Evolutionary conservation across 2,113 vertebrate genomes (phyloP).

Genomic region (Lamprotornis superbus): DNA sequence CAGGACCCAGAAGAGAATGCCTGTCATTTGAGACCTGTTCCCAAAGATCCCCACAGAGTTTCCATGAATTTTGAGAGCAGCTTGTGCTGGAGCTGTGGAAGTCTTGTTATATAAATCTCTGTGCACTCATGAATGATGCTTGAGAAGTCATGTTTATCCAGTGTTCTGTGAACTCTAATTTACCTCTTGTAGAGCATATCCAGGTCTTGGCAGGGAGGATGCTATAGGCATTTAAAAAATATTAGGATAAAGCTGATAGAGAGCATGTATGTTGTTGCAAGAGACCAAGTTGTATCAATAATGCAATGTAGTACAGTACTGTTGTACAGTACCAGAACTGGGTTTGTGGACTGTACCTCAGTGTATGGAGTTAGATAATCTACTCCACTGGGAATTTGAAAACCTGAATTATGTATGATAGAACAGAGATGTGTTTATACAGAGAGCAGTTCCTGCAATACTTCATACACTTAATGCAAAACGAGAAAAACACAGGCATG

Average conservation of each 20-base stretch:
- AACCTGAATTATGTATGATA: slow-evolving; percentile 60
- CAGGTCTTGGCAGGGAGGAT: not conserved
- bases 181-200: not conserved
- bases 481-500: not conserved
- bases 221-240: not conserved
- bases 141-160: not conserved
- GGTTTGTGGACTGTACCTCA: not conserved
- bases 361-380: slow-evolving; percentile 26
- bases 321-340: not conserved
- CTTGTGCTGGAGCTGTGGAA: not conserved
- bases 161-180: not conserved
- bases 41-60: not conserved
- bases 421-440: slow-evolving; percentile 21
- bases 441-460: slow-evolving; percentile 16
- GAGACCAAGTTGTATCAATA: not conserved
- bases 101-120: not conserved
- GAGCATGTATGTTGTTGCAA: not conserved
- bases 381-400: not conserved
- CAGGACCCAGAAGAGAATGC: not conserved
- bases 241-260: slow-evolving; percentile 1
- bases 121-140: not conserved
- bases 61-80: not conserved
- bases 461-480: not conserved
- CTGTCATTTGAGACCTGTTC: not conserved
- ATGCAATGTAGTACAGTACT: not conserved